Evolutionary conservation across 1,140 invertebrate genomes (phyloP).

Genomic region (Bactericera cockerelli): DNA sequence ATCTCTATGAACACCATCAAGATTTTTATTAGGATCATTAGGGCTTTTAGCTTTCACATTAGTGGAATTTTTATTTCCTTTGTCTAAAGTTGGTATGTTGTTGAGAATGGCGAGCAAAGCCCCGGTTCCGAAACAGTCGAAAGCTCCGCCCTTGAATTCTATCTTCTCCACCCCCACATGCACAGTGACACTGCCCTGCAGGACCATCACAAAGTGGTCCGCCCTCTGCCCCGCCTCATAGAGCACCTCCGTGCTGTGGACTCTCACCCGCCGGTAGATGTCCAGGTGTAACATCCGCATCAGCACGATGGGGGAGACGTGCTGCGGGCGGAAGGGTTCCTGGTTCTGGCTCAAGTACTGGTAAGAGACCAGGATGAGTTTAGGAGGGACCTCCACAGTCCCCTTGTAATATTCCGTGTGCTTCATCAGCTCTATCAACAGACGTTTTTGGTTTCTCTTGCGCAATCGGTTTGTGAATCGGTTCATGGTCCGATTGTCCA

Average conservation of each 20-base stretch:
- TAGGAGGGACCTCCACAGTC: conserved; percentile 29
- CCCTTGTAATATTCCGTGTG: conserved; percentile 29
- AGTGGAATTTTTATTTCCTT: too few relatives aligned
- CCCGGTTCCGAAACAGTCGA: neutral
- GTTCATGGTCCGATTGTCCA: too few relatives aligned
- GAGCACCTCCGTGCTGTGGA: neutral
- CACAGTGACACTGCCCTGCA: conserved; percentile 1
- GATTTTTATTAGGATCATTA: too few relatives aligned
- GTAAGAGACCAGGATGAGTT: conserved; percentile 20
- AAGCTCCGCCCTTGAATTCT: neutral
- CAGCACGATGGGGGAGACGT: too few relatives aligned
- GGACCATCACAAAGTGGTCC: neutral
- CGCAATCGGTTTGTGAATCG: too few relatives aligned
- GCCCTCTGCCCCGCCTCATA: neutral
- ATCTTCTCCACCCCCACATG: conserved; percentile 5
- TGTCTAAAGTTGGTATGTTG: too few relatives aligned
- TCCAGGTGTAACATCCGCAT: too few relatives aligned
- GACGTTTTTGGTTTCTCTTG: neutral
- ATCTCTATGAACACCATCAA: too few relatives aligned
- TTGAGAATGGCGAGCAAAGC: neutral
- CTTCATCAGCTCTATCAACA: neutral
- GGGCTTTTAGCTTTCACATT: too few relatives aligned
- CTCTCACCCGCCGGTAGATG: too few relatives aligned
- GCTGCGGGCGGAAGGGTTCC: too few relatives aligned
- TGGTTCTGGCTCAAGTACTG: too few relatives aligned